Conservation (phyloP, 37 sponge, comb jelly and placozoan genomes). For the Halichondria panicea region DNA sequence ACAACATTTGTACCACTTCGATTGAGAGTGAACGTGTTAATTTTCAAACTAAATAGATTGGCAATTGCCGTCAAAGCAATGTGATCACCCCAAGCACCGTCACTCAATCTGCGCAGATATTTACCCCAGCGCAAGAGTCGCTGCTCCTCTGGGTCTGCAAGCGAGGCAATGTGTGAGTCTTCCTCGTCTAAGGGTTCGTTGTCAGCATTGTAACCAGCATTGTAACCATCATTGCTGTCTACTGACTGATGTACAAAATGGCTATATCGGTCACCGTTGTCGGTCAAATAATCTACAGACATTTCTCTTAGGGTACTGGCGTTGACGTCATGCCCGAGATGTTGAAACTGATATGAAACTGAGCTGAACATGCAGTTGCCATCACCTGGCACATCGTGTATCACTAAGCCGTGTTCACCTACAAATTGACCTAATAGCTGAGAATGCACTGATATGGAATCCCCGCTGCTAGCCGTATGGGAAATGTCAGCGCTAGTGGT, state of each 20-base stretch:
- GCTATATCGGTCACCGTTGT: not conserved
- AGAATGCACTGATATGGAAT: too few species aligned
- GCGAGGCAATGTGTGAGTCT: not conserved
- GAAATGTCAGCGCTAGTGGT: not conserved
- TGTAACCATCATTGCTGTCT: not conserved
- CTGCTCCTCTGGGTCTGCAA: conserved; percentile 9
- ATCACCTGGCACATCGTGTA: conserved; percentile 26
- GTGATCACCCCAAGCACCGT: conserved; percentile 30
- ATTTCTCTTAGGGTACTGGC: not conserved
- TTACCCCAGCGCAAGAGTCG: not conserved
- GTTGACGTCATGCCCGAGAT: not conserved
- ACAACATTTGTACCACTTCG: too few species aligned
- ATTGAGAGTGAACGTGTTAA: too few species aligned
- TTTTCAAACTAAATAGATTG: conserved; percentile 11
- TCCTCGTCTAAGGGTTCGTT: too few species aligned
- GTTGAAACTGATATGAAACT: conserved; percentile 27
- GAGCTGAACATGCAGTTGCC: conserved; percentile 33
- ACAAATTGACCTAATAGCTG: too few species aligned
- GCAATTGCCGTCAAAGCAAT: conserved; percentile 6
- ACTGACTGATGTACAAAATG: conserved; percentile 18
- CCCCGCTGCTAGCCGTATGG: too few species aligned
- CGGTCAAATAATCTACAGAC: not conserved
- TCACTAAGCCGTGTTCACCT: not conserved
- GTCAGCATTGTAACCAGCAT: too few species aligned
- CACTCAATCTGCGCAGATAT: conserved; percentile 4